A percentile compares a stretch with the other conserved stretches of the same genome.
Conservation (phyloP, 1,140 invertebrate species). For the Drosophila nikananu region DNA sequence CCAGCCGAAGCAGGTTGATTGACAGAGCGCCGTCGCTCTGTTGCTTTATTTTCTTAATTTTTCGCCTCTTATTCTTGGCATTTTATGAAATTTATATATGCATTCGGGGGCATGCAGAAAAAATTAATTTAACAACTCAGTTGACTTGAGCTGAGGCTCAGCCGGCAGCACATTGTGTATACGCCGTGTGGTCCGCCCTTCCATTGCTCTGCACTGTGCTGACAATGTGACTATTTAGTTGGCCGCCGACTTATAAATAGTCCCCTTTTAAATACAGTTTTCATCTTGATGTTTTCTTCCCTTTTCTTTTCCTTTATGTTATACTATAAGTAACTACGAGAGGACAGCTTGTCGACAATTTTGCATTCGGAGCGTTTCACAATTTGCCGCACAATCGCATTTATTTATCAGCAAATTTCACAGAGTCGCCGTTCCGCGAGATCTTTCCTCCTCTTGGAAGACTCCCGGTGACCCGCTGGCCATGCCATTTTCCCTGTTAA, state of each 20-base stretch:
- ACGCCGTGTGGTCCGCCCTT: conserved; percentile 49
- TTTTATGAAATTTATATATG: conserved; percentile 50
- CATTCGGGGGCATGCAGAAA: conserved; percentile 65
- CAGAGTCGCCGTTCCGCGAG: conserved; percentile 47
- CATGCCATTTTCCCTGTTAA: conserved; percentile 70
- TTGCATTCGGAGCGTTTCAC: conserved; percentile 78
- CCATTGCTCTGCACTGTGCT: conserved; percentile 11
- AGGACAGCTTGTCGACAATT: conserved; percentile 71
- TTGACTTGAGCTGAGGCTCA: conserved; percentile 76
- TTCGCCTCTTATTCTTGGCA: conserved; percentile 20
- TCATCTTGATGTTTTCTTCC: conserved; percentile 8
- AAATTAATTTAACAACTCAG: conserved; percentile 84
- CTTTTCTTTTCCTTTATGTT: conserved; percentile 9
- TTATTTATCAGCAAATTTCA: conserved; percentile 80
- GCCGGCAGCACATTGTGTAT: conserved; percentile 64
- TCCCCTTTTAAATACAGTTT: conserved; percentile 26
- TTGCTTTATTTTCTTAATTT: conserved; percentile 32
- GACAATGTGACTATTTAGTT: conserved; percentile 21
- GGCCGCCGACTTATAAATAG: conserved; percentile 52
- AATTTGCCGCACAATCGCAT: conserved; percentile 83
- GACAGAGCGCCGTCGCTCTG: conserved; percentile 53
- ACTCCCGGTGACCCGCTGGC: conserved; percentile 53
- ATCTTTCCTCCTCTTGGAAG: conserved; percentile 43
- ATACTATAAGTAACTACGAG: conserved; percentile 40
- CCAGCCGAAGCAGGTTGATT: conserved; percentile 51